These are phyloP conservation scores for Caranx ignobilis DNA, from an alignment of 2,113 vertebrate species.

Conservation along the genomic window DNA sequence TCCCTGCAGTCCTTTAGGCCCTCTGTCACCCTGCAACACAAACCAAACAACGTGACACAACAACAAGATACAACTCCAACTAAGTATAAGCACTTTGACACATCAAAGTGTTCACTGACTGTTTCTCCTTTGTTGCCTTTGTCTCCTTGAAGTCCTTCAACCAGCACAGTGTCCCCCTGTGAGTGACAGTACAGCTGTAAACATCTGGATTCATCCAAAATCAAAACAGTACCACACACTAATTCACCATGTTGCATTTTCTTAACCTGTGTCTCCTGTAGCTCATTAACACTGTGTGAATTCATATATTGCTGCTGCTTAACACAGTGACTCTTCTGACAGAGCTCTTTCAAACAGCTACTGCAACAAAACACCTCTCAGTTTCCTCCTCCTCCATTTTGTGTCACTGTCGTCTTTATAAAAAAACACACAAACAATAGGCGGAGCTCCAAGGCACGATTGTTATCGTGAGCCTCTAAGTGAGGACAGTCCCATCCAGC, in stretches of 20 bases:
- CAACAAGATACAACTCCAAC: neutral
- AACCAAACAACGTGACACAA: constrained; percentile 4
- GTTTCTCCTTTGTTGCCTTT: constrained; percentile 92
- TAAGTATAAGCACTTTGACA: neutral
- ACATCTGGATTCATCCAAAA: constrained; percentile 1
- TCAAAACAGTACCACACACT: neutral
- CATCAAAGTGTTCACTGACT: constrained; percentile 81
- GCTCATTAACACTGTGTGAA: constrained; percentile 36
- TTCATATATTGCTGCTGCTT: constrained; percentile 38
- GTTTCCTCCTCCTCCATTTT: no score
- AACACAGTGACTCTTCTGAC: no score
- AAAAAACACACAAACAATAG: no score
- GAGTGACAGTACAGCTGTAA: constrained; percentile 31
- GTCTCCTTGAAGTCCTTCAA: constrained; percentile 86
- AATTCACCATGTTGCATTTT: no score
- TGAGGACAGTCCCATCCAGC: no score
- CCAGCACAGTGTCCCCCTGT: constrained; percentile 90
- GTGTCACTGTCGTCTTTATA: no score
- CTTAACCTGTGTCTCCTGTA: no score
- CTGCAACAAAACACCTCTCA: no score
- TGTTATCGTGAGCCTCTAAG: no score
- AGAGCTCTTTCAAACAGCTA: no score
- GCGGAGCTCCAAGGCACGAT: no score
- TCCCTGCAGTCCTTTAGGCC: constrained; percentile 91
- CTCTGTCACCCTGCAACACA: constrained; percentile 89